Conservation (phyloP, 2,113 vertebrate genomes). For the Vanacampus margaritifer region DNA sequence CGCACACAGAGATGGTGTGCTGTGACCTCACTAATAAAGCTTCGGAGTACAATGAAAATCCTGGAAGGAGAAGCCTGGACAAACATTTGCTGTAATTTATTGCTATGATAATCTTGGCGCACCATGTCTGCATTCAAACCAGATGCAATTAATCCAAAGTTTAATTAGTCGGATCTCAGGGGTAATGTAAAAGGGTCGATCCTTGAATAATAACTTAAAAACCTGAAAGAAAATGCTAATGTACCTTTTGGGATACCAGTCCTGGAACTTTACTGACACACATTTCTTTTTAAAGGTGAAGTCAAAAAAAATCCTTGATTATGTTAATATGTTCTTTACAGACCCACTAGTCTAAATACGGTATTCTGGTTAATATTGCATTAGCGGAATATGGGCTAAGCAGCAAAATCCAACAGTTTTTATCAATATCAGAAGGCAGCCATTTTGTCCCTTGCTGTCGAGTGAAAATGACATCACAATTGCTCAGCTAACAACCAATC, state of each 20-base stretch:
- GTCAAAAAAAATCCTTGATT: too few species aligned
- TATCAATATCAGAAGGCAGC: too few species aligned
- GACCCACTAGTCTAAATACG: too few species aligned
- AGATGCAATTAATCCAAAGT: background rate
- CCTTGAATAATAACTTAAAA: background rate
- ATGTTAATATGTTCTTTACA: too few species aligned
- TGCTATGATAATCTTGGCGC: background rate
- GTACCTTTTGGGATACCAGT: too few species aligned
- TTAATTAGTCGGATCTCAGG: background rate
- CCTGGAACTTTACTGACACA: background rate
- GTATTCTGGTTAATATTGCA: too few species aligned
- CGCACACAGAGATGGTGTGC: conserved; percentile 41
- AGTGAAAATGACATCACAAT: too few species aligned
- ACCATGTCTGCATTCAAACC: background rate
- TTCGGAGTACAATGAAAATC: conserved; percentile 42
- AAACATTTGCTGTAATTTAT: background rate
- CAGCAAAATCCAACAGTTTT: too few species aligned
- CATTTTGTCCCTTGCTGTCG: too few species aligned
- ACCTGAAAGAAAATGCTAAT: too few species aligned
- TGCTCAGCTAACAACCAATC: too few species aligned
- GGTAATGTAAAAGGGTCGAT: background rate
- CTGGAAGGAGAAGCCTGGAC: conserved; percentile 14
- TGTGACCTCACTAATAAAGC: conserved; percentile 46
- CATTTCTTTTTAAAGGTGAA: background rate
- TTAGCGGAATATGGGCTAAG: too few species aligned